Conservation (phyloP, 2,888 invertebrate genomes). For the Creontiades dilutus region DNA sequence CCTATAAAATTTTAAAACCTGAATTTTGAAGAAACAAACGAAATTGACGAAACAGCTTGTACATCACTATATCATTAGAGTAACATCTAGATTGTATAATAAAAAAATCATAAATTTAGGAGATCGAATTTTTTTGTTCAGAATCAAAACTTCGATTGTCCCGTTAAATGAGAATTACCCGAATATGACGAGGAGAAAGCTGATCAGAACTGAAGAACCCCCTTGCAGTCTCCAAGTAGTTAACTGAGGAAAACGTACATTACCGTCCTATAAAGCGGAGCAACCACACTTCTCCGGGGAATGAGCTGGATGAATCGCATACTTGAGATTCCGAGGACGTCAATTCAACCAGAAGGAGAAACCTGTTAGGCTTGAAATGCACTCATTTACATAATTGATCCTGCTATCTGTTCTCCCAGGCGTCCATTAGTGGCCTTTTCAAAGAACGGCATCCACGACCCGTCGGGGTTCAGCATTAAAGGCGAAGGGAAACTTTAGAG, state of each 20-base stretch:
- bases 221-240: background rate
- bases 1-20: too few species aligned
- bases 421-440: constrained; percentile 63
- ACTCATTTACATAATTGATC: constrained; percentile 62
- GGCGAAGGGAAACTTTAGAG: background rate
- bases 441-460: constrained; percentile 22
- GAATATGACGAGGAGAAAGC: background rate
- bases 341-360: constrained; percentile 53
- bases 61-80: too few species aligned
- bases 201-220: background rate
- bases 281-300: constrained; percentile 1
- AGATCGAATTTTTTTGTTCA: too few species aligned
- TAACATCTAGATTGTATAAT: too few species aligned
- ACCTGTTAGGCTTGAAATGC: constrained; percentile 54
- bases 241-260: background rate
- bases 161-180: too few species aligned
- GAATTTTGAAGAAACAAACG: too few species aligned
- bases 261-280: constrained; percentile 30
- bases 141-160: too few species aligned
- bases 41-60: too few species aligned
- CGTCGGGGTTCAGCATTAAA: constrained; percentile 20
- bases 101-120: too few species aligned
- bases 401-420: constrained; percentile 45
- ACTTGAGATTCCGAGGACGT: constrained; percentile 44
- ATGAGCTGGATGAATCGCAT: constrained; percentile 44